A percentile compares a stretch with the other conserved stretches of the same genome.
These are phyloP conservation scores for Anadara kagoshimensis DNA, from an alignment of 1,140 invertebrate species.

Conservation along the genomic window DNA sequence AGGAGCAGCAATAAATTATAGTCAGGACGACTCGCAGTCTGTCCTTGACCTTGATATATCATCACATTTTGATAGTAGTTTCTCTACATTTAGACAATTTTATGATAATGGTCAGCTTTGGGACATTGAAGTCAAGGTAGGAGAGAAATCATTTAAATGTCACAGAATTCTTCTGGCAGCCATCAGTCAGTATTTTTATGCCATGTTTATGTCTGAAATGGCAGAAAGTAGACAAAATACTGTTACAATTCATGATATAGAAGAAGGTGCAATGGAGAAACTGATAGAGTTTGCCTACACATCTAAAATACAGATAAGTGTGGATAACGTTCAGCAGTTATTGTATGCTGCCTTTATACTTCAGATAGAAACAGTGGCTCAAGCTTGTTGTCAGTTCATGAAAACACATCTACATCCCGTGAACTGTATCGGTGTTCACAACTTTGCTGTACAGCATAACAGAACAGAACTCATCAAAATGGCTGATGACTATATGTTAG, in stretches of 20 bases:
- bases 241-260: constrained; percentile 70
- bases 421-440: constrained; percentile 71
- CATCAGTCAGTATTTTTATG: constrained; percentile 68
- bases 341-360: constrained; percentile 71
- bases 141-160: constrained; percentile 62
- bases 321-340: constrained; percentile 70
- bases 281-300: constrained; percentile 72
- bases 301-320: constrained; percentile 62
- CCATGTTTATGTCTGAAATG: constrained; percentile 72
- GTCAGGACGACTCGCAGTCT: constrained; percentile 9
- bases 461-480: constrained; percentile 65
- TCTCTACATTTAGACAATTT: constrained; percentile 60
- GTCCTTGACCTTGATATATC: constrained; percentile 31
- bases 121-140: constrained; percentile 69
- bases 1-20: constrained; percentile 32
- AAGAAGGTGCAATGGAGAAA: constrained; percentile 66
- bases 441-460: constrained; percentile 72
- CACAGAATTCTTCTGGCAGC: constrained; percentile 69
- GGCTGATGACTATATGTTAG: constrained; percentile 67
- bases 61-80: constrained; percentile 38
- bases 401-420: constrained; percentile 68
- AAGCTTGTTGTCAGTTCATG: constrained; percentile 72
- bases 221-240: constrained; percentile 61
- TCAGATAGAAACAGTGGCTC: constrained; percentile 69
- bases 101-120: constrained; percentile 60